Base-by-base conservation (phyloP, 1,140 invertebrate genomes). In the Drosophila arizonae region DNA sequence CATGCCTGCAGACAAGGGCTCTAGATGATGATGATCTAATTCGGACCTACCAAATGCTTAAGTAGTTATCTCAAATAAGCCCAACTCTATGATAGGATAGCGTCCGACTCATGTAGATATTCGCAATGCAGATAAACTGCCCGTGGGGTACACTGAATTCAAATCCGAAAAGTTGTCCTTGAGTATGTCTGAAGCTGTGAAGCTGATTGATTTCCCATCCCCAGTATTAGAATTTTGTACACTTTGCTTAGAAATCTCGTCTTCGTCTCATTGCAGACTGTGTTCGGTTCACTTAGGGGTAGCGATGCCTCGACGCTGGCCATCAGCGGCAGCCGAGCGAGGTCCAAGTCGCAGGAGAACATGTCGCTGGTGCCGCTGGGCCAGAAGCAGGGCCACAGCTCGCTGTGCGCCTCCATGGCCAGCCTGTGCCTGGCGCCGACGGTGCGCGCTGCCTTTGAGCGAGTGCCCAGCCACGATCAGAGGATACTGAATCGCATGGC, bases 401-500 rank as follows among this genome's bases (percentile, higher is more conserved):
- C 74, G 0, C 60, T 91, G 8, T 86, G 90, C 50, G 73, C 74
- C 15, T 90, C 90, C 6, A 88, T 91, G 90, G 90, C 89, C 6
- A 91, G 79, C 65, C 52, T 91, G 15, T 91, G 90, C n/a, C 51
- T 91, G 36, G 80, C 75, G 30, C 90, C 90, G 0, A 81, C 79
- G 0, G 73, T 91, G 56, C 74, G 70, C 0, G 85, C 79, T 3
- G 90, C 90, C 5, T 91, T 90, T 30, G 68, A 76, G 13, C 77
- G 77, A 51, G 74, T 92, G 15, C 89, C 91, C 2, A 74, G 64
- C 24, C 90, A 92, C 50, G 91, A 92, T 51, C 85, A 90, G 62
- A 90, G 88, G 61, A 92, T 92, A 39, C 71, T 92, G 0, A 91
- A 92, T 48, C 80, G 91, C 1, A 92, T 92, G 91, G 91, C 90